A percentile compares a stretch with the other conserved stretches of the same genome.
Evolutionary conservation across 2,797 vertebrate genomes (phyloP).

Genomic region (Alauda arvensis): DNA sequence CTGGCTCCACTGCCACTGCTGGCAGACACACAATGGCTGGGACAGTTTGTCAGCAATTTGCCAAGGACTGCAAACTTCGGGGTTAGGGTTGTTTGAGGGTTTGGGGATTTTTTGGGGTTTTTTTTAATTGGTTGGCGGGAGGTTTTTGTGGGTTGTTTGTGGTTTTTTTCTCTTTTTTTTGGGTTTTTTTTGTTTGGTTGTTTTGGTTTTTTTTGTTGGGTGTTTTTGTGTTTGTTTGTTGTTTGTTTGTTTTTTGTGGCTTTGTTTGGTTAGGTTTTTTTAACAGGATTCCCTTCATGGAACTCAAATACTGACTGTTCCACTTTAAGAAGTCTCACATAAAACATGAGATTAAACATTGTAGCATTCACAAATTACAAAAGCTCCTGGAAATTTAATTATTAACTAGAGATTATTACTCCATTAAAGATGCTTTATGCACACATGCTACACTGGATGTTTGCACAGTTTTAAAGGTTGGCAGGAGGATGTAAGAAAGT

Average conservation of each 20-base stretch:
- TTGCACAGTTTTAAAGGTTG: conserved; percentile 12
- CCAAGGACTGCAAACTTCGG: not conserved
- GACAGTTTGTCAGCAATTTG: not conserved
- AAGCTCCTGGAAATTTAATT: conserved; percentile 12
- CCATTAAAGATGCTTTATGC: not conserved
- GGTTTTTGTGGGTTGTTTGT: too few species aligned
- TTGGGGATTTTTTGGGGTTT: accelerated
- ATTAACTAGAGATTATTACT: conserved; percentile 40
- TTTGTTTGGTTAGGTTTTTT: not conserved
- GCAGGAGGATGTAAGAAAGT: not conserved
- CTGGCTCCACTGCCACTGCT: not conserved
- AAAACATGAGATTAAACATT: not conserved
- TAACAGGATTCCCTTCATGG: not conserved
- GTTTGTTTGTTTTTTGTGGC: too few species aligned
- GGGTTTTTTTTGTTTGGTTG: not conserved
- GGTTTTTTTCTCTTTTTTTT: too few species aligned
- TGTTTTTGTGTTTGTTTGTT: too few species aligned
- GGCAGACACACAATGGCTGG: not conserved
- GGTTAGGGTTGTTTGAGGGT: not conserved
- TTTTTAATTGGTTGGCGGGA: too few species aligned
- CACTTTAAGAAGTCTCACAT: not conserved
- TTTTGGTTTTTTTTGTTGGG: too few species aligned
- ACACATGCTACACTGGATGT: not conserved
- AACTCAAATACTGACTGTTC: not conserved
- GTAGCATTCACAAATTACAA: not conserved